Evolutionary conservation across 2,888 invertebrate genomes (phyloP), one percentile per base, ranked within the genome.

Genomic region (Epinotia nisella): DNA sequence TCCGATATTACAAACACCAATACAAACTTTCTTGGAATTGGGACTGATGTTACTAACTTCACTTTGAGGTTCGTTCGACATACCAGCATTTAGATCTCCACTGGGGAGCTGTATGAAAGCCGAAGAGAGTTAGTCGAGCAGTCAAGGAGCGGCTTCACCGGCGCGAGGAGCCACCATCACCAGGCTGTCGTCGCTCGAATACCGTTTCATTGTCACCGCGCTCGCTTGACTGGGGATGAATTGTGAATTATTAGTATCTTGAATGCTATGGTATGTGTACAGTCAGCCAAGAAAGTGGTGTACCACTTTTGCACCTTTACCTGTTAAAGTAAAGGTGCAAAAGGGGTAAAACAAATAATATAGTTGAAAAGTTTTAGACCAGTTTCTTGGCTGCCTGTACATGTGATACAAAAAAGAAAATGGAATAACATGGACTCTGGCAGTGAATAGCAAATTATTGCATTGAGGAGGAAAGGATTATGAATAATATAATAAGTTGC

Each of bases 131-230:
- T 13, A 45, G 35, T 9, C 1, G 49, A 60, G n/a, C 64, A 61
- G 73, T 91, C 91, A 92, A 70, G 90, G 85, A n/a, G 83, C 88
- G 0, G 84, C 76, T 24, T 78, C 83, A 0, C 77, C 83, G 41
- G 55, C 66, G 10, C 92, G 86, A 1, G 90, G 90, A 1, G 86
- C 87, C 29, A 87, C 91, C 80, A 88, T 90, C 77, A 93, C 92
- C 53, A 94, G 80, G 76, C 94, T 94, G 81, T 94, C 94, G 75
- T 94, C 94, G 70, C 94, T 94, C 2, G 94, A 89, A 73, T 94
- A 94, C 0, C 94, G 89, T 80, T 94, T 94, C 76, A 94, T 76
- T 1, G 89, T 87, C 1, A 88, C 85, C 2, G 89, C 88, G 75
- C 91, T 91, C 15, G 87, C 88, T 81, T 91, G 89, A 68, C 92